Base-by-base conservation (phyloP, 2,888 invertebrate genomes). In the Sarcophaga carnaria region DNA sequence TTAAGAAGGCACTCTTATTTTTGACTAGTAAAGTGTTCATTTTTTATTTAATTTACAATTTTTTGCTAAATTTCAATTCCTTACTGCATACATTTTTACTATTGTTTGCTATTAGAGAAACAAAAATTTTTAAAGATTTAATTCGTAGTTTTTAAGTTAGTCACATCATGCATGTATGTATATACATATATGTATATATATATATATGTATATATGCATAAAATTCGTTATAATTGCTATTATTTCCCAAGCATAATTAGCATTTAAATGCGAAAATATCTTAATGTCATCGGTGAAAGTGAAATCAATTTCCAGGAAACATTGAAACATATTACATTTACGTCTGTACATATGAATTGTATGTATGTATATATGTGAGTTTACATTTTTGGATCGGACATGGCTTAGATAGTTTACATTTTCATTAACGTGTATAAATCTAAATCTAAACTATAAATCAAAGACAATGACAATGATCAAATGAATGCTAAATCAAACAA, bases 231-330 rank as follows among this genome's bases (percentile, higher is more conserved):
- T 45, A 27, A 6, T 69, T 25, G 66, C 27, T 54, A n/a, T 75
- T 20, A 25, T 47, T 37, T 60, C 59, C 12, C 45, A 74, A 45
- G 20, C 54, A 59, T 59, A 67, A 77, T 59, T 77, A 77, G 14
- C 22, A 72, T 80, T 76, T 62, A 54, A 76, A 80, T 80, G 49
- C 22, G 62, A 71, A 76, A 76, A 80, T 66, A 62, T 72, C 45
- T 85, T 77, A 37, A 77, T 72, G 76, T 76, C 80, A 80, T 62
- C 66, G 71, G 81, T 72, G 87, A 87, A 87, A 87, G 87, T 87
- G 87, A 87, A 84, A 84, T 75, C 78, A 77, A 84, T 87, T 87
- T 87, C 87, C 87, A 76, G 87, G 84, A 87, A 87, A 76, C 75
- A 79, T 84, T 80, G 84, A 54, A 81, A 82, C 72, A 72, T 85